These are phyloP conservation scores for Catharus ustulatus DNA, from an alignment of 2,797 vertebrate genomes.

Conservation along the genomic window DNA sequence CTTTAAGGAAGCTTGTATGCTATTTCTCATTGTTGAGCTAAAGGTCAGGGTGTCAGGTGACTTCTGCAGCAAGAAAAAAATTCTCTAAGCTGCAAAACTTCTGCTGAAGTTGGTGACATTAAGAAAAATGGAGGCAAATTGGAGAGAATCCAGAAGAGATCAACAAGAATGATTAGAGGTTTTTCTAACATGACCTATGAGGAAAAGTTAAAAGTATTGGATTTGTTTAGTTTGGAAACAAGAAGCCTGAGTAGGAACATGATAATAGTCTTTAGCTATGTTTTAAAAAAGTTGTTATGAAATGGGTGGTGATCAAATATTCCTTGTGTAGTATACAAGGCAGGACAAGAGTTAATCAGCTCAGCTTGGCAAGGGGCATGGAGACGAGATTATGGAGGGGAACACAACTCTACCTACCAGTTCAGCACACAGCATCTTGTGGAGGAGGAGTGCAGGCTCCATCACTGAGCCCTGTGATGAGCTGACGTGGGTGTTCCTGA, in stretches of 20 bases:
- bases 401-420: not conserved
- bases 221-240: conserved; percentile 61
- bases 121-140: conserved; percentile 63
- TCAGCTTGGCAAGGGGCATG: not conserved
- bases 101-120: conserved; percentile 64
- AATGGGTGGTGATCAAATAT: not conserved
- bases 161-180: conserved; percentile 66
- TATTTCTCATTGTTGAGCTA: conserved; percentile 63
- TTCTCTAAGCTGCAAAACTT: conserved; percentile 61
- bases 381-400: not conserved
- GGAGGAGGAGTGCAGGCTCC: not conserved
- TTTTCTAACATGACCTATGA: conserved; percentile 61
- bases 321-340: not conserved
- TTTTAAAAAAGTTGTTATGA: not conserved
- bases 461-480: not conserved
- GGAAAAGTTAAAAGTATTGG: conserved; percentile 51
- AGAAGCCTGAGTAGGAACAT: conserved; percentile 2
- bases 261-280: not conserved
- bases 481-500: not conserved
- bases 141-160: conserved; percentile 53
- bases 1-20: conserved; percentile 42
- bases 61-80: conserved; percentile 57
- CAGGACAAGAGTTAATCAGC: not conserved
- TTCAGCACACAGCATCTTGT: not conserved
- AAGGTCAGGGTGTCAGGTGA: conserved; percentile 61